Evolutionary conservation across 2,113 vertebrate species (phyloP), one percentile per base, ranked within the genome.

Genomic region (Hippocampus mohnikei): DNA sequence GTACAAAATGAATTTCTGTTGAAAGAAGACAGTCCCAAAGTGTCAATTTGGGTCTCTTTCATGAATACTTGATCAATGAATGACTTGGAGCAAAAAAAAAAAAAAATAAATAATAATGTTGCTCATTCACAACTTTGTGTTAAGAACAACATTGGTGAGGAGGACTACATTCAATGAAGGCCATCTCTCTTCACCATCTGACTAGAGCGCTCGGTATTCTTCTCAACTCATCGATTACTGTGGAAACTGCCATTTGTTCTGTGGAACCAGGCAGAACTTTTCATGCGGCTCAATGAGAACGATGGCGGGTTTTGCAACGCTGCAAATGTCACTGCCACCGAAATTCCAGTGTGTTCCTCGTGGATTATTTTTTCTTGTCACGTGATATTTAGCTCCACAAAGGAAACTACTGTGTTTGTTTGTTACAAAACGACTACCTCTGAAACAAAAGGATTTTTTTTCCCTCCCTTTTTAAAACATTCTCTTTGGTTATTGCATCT

Each of bases 131-230:
- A 46, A 23, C 3, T 41, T 18, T 66, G 27, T 55, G 37, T 62
- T 65, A 67, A 5, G 53, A 25, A 71, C 21, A 55, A 55, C n/a
- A 58, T n/a, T 56, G 55, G 13, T 23, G 55, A 27, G 13, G 11
- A 5, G 23, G n/a, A 12, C 9, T 56, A 4, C 12, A 46, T 37
- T 40, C 16, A 37, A 0, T 71, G 23, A 66, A 71, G 50, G 13
- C 25, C 8, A 23, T 23, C 53, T 42, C 1, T 70, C 67, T 67
- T 67, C 63, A 70, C 52, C 27, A 50, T 5, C 53, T 46, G 29
- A 70, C 8, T 67, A 67, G 23, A 44, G 15, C 27, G 29, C 9
- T 81, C 48, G 55, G 61, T 76, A 61, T 67, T 77, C 53, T 23
- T 12, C 40, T 74, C 50, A 68, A 41, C 27, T 33, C 5, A 21